Percentiles rank a stretch among this genome's conserved stretches.
These are phyloP conservation scores for Drosophila tristis DNA, from an alignment of 1,140 invertebrate genomes.

Conservation along the genomic window DNA sequence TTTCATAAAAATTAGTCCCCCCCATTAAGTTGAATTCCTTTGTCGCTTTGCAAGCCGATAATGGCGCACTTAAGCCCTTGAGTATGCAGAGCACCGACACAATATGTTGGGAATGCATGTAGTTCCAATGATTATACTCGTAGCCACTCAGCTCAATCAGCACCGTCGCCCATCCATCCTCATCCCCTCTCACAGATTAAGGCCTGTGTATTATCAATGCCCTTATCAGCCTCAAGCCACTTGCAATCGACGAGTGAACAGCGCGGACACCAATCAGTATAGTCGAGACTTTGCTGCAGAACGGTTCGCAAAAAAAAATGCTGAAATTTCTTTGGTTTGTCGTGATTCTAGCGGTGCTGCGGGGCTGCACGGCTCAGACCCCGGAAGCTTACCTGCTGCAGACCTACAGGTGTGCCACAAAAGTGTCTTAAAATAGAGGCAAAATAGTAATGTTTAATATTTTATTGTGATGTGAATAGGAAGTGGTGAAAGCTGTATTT, in stretches of 20 bases:
- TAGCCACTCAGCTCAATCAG: not conserved
- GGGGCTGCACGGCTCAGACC: not conserved
- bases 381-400: slow-evolving; percentile 27
- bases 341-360: slow-evolving; percentile 4
- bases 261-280: slow-evolving; percentile 17
- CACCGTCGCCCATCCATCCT: not conserved
- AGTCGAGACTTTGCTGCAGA: not conserved
- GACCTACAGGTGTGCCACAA: slow-evolving; percentile 4
- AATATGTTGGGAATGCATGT: slow-evolving; percentile 2
- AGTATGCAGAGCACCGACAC: slow-evolving; percentile 12
- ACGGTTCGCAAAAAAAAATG: slow-evolving; percentile 28
- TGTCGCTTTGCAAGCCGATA: slow-evolving; percentile 10
- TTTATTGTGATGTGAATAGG: no score
- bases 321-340: slow-evolving; percentile 7
- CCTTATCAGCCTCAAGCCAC: slow-evolving; percentile 26
- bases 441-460: not conserved
- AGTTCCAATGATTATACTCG: slow-evolving; percentile 9
- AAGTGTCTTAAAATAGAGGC: not conserved
- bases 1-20: not conserved
- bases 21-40: slow-evolving; percentile 4
- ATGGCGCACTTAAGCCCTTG: slow-evolving; percentile 2
- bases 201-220: slow-evolving; percentile 25
- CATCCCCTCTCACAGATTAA: slow-evolving; percentile 22
- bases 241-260: slow-evolving; percentile 5
- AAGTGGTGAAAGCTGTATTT: no score